phyloP scores from a whole-genome alignment of 64 coral and sea anemone genomes.

The Platygyra sinensis region DNA sequence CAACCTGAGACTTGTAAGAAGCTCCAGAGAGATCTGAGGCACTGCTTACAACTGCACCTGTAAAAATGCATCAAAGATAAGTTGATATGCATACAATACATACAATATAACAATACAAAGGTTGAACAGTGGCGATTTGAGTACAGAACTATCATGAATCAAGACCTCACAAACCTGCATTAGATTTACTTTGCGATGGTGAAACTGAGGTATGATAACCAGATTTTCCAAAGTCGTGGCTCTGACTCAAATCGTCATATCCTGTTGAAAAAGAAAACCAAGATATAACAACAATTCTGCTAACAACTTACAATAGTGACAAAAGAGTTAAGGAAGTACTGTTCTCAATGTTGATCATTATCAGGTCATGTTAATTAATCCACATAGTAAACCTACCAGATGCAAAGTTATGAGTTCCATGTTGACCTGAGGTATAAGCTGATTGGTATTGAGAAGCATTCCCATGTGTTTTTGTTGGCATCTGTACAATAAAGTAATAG shows the following conservation, averaged over 20 bases:
- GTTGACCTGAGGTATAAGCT: constrained; percentile 68
- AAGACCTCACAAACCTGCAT: constrained; percentile 23
- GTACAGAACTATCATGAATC: too few relatives aligned
- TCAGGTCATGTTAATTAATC: not conserved
- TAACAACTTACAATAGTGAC: not conserved
- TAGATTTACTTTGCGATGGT: constrained; percentile 66
- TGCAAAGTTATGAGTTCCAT: constrained; percentile 79
- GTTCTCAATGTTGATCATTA: not conserved
- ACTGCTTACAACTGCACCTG: constrained; percentile 66
- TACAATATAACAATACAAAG: too few relatives aligned
- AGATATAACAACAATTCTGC: not conserved
- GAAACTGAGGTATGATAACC: constrained; percentile 61
- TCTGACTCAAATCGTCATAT: constrained; percentile 65
- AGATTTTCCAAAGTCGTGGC: constrained; percentile 69
- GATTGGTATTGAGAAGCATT: constrained; percentile 87
- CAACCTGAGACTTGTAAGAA: constrained; percentile 81
- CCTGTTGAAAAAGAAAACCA: constrained; percentile 10
- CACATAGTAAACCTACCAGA: constrained; percentile 52
- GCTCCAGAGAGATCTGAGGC: constrained; percentile 77
- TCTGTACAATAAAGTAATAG: constrained; percentile 17
- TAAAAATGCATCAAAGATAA: not conserved
- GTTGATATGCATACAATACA: not conserved
- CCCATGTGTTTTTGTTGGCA: constrained; percentile 88
- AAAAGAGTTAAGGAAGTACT: not conserved
- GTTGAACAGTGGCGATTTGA: too few relatives aligned